Evolutionary conservation across 1,140 invertebrate species (phyloP), one percentile per base, ranked within the genome.

Genomic region (Rhynchophorus ferrugineus): DNA sequence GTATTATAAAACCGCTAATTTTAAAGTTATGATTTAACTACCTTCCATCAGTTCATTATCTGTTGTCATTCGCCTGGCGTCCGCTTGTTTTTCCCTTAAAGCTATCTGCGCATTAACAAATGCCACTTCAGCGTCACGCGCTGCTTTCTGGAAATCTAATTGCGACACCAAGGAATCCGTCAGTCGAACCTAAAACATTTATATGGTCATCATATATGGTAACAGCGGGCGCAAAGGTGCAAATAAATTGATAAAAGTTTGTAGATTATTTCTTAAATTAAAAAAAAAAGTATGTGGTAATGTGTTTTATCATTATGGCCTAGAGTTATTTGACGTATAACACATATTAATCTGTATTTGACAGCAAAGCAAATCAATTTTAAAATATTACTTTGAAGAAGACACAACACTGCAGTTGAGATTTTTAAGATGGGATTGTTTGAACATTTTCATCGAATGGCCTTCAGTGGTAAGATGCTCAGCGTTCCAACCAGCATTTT

Each of bases 111-210:
- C 85, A 72, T 95, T 89, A 1, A 99, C 75, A 94, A 95, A 98
- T 1, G 94, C 88, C 16, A 99, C 78, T 69, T 98, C 95, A 0
- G 88, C 84, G 47, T 86, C 86, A 67, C 85, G 87, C 0, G 85
- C 87, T 6, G 85, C 87, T 64, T 79, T 78, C 42, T 87, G 82
- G 72, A 96, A 93, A 37, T 83, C 78, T 14, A 98, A 66, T n/a
- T 86, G 83, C n/a, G 87, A 88, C 19, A 97, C 85, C 29, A 97
- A 73, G 14, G 87, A 84, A 71, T 98, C 94, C 18, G 90, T 92
- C 16, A 97, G 73, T 54, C 87, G 81, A 44, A 91, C 85, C 86
- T 89, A 65, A 34, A 66, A 51, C 36, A 24, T 21, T 37, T 43
- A 54, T 2, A 13, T 52, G 14, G 6, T 11, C 9, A 3, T 11